phyloP scores from a whole-genome alignment of 1,140 invertebrate species.

The Caenorhabditis remanei region DNA sequence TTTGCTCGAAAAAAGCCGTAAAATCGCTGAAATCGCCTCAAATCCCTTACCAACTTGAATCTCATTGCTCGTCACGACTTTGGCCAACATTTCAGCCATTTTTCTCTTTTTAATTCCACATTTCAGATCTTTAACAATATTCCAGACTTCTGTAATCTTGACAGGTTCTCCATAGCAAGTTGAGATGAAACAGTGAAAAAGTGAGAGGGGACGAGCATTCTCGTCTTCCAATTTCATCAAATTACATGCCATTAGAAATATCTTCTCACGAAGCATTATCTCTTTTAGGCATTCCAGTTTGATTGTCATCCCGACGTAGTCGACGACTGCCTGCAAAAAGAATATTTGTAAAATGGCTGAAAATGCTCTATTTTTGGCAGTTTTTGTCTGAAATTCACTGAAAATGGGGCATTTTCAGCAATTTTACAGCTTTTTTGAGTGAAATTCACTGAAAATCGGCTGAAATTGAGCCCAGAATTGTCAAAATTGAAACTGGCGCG shows the following conservation, averaged over 20 bases:
- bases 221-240: background rate
- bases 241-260: slow-evolving; percentile 9
- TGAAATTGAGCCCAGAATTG: too few species aligned
- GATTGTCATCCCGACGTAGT: background rate
- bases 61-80: slow-evolving; percentile 6
- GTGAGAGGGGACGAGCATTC: background rate
- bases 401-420: too few species aligned
- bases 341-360: too few species aligned
- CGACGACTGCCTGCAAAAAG: background rate
- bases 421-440: too few species aligned
- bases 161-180: background rate
- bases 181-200: background rate
- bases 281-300: background rate
- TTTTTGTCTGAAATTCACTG: too few species aligned
- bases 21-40: background rate
- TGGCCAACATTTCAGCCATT: slow-evolving; percentile 30
- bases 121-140: background rate
- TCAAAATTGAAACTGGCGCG: too few species aligned
- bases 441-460: too few species aligned
- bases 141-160: background rate
- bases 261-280: background rate
- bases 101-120: background rate
- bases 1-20: too few species aligned
- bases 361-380: too few species aligned
- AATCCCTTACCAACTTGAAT: background rate